Conservation (phyloP, 2,888 invertebrate genomes). For the Drosophila mettleri region DNA sequence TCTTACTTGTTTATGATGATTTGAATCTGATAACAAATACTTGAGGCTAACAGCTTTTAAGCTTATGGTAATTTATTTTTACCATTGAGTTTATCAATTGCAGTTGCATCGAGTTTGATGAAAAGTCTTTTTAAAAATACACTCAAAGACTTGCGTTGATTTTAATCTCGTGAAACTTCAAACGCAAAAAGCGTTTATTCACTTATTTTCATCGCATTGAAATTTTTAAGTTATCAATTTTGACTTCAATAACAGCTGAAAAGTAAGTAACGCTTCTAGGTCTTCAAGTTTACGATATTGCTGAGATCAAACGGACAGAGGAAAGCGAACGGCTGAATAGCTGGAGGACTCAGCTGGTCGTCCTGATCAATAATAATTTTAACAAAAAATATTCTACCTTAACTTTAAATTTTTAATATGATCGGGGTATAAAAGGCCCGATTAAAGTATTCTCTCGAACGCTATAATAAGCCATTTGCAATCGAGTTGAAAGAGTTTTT, state of each 20-base stretch:
- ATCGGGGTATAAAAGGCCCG: too few species aligned
- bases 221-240: background rate
- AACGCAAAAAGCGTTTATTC: background rate
- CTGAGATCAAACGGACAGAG: too few species aligned
- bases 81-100: too few species aligned
- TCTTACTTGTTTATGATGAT: background rate
- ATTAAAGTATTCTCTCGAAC: background rate
- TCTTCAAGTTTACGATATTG: too few species aligned
- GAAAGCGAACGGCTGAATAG: too few species aligned
- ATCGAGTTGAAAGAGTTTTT: constrained; percentile 1
- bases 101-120: background rate
- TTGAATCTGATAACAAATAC: too few species aligned
- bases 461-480: constrained; percentile 4
- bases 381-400: too few species aligned
- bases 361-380: too few species aligned
- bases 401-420: too few species aligned
- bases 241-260: background rate
- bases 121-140: background rate
- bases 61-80: background rate
- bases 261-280: too few species aligned
- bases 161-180: background rate
- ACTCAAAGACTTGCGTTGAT: background rate
- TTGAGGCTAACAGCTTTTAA: background rate
- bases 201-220: background rate
- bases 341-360: too few species aligned